Evolutionary conservation across 2,888 invertebrate species (phyloP), one percentile per base, ranked within the genome.

Genomic region (Stenchaetothrips biformis): DNA sequence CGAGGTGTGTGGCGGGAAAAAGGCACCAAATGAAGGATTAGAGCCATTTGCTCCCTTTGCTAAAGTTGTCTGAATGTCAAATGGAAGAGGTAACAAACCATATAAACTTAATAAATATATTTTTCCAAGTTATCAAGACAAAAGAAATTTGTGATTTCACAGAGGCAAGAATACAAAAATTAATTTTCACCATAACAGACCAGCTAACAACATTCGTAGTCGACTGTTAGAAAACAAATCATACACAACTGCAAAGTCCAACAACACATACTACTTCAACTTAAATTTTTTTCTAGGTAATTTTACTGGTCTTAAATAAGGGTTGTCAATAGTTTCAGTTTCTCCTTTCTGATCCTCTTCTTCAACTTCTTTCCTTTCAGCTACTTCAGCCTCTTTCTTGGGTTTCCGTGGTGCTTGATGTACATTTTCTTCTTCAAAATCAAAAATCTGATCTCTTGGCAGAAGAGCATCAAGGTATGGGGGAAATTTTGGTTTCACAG

Each of bases 401-500:
- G 85, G 83, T 83, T 85, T 85, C 82, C 86, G 85, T 74, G 86
- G 85, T 80, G 82, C 79, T 74, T 82, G 74, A 84, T 79, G 81
- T 18, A n/a, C 82, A 48, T 93, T 93, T 82, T 93, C 87, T 85
- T 95, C 95, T 85, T 96, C 96, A 85, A 95, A 93, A 85, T 97
- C 97, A 86, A 97, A 95, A 62, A 98, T 94, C 89, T 98, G 97
- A 88, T 98, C 98, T 83, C 95, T 95, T 0, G 97, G 97, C 84
- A 97, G 88, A 48, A 98, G 88, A 6, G 97, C 96, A 82, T 93
- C 91, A 77, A 96, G 86, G 86, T 97, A 97, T 2, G 96, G 92
- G 8, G 95, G 94, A 86, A 92, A 92, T 82, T 92, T 90, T 0
- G 95, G 92, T 85, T 95, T 95, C 85, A 94, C 94, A 2, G 95